Evolutionary conservation across 2,888 invertebrate genomes (phyloP).

Genomic region (Cephonodes hylas): DNA sequence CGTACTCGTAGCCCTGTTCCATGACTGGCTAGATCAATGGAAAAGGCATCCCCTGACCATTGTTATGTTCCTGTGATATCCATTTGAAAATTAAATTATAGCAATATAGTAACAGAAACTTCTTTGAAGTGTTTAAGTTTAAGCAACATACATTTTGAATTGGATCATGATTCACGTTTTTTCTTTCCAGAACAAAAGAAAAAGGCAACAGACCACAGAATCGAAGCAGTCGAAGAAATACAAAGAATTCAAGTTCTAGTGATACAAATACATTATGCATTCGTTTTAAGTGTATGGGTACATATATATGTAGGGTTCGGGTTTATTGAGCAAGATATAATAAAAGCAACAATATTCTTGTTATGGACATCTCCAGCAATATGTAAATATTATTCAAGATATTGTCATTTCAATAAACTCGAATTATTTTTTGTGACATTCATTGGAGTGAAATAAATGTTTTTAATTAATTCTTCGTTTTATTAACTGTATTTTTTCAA

Average conservation of each 20-base stretch:
- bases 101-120: too few species aligned
- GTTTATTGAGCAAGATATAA: constrained; percentile 13
- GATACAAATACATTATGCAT: constrained; percentile 21
- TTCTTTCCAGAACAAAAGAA: constrained; percentile 91
- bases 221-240: constrained; percentile 97
- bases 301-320: constrained; percentile 26
- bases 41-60: too few species aligned
- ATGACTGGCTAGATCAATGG: too few species aligned
- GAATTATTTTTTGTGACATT: neutral
- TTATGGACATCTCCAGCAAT: neutral
- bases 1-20: too few species aligned
- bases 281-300: constrained; percentile 30
- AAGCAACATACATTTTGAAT: too few species aligned
- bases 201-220: constrained; percentile 94
- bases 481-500: neutral
- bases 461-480: neutral
- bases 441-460: neutral
- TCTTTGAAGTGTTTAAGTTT: neutral
- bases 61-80: too few species aligned
- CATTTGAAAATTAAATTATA: too few species aligned
- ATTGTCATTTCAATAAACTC: neutral
- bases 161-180: neutral
- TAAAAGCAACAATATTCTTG: neutral
- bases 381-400: neutral
- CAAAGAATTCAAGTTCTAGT: constrained; percentile 97